These are phyloP conservation scores for Pleuronectes platessa DNA, from an alignment of 2,113 vertebrate species.

Conservation along the genomic window DNA sequence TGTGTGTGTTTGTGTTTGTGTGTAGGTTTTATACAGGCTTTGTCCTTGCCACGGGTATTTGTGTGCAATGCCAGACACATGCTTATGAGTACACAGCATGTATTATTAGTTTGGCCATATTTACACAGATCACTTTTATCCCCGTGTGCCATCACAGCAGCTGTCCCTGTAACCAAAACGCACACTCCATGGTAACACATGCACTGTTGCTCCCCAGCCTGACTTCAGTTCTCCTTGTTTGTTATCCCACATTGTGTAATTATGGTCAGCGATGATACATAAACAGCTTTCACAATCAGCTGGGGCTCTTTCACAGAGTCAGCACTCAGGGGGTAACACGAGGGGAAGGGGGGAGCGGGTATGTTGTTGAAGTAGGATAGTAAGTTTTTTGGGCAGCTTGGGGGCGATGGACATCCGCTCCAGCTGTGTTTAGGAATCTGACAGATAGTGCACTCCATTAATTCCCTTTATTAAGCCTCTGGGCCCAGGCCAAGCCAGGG, in stretches of 20 bases:
- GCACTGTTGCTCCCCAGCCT: slow-evolving; percentile 38
- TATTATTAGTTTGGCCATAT: slow-evolving; percentile 60
- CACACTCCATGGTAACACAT: slow-evolving; percentile 50
- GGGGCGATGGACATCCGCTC: slow-evolving; percentile 83
- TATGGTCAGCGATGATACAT: slow-evolving; percentile 73
- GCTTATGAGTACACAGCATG: slow-evolving; percentile 37
- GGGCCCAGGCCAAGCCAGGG: slow-evolving; percentile 78
- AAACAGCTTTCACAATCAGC: slow-evolving; percentile 85
- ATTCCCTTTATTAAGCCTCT: slow-evolving; percentile 87
- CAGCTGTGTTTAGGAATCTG: slow-evolving; percentile 88
- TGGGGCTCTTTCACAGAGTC: slow-evolving; percentile 76
- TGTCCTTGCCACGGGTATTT: slow-evolving; percentile 37
- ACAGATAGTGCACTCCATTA: slow-evolving; percentile 86
- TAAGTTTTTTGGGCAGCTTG: slow-evolving; percentile 75
- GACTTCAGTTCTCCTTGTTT: slow-evolving; percentile 59
- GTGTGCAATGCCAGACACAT: slow-evolving; percentile 38
- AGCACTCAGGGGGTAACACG: slow-evolving; percentile 72
- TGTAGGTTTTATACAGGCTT: slow-evolving; percentile 8
- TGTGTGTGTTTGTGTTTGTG: too few species aligned
- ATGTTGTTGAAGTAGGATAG: slow-evolving; percentile 74
- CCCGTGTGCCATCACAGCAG: slow-evolving; percentile 50
- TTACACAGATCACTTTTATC: slow-evolving; percentile 57
- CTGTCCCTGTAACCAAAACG: slow-evolving; percentile 52
- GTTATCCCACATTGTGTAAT: slow-evolving; percentile 80
- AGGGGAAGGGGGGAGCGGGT: slow-evolving; percentile 48